Percentiles rank a stretch among this genome's conserved stretches.
These are phyloP conservation scores for Chloroclystis v-ata DNA, from an alignment of 2,888 invertebrate species.

Conservation along the genomic window DNA sequence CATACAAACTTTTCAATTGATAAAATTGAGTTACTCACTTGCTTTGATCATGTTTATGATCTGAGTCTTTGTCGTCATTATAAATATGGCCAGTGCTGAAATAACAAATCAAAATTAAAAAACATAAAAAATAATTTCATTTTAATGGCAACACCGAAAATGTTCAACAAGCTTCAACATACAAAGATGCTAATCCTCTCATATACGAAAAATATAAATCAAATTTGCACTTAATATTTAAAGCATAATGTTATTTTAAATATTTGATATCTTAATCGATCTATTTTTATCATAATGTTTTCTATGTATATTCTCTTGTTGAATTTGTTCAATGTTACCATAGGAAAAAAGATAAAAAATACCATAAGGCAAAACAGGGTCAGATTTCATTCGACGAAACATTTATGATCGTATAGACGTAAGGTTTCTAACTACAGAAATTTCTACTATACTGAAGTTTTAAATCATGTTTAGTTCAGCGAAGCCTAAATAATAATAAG, in stretches of 20 bases:
- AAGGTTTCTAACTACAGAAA: slow-evolving; percentile 29
- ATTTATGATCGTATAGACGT: slow-evolving; percentile 43
- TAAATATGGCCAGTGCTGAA: slow-evolving; percentile 70
- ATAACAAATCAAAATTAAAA: slow-evolving; percentile 33
- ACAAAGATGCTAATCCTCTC: too few species aligned
- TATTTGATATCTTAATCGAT: too few species aligned
- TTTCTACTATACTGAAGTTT: slow-evolving; percentile 14
- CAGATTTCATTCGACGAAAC: slow-evolving; percentile 58
- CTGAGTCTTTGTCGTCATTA: slow-evolving; percentile 72
- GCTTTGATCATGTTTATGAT: slow-evolving; percentile 75
- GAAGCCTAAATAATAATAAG: slow-evolving; percentile 73
- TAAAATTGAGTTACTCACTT: slow-evolving; percentile 56
- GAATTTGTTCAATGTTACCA: slow-evolving; percentile 45
- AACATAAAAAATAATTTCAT: neutral
- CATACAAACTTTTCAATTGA: too few species aligned
- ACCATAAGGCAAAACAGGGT: slow-evolving; percentile 46
- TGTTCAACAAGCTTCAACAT: too few species aligned
- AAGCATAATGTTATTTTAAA: too few species aligned
- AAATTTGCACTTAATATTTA: too few species aligned
- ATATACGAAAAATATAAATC: too few species aligned
- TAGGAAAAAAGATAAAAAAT: slow-evolving; percentile 24
- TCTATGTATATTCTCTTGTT: too few species aligned
- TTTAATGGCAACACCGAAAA: slow-evolving; percentile 37
- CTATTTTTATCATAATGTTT: too few species aligned
- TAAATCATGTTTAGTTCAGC: slow-evolving; percentile 39